Evolutionary conservation across 2,888 invertebrate species (phyloP).

Genomic region (Dryobota labecula): DNA sequence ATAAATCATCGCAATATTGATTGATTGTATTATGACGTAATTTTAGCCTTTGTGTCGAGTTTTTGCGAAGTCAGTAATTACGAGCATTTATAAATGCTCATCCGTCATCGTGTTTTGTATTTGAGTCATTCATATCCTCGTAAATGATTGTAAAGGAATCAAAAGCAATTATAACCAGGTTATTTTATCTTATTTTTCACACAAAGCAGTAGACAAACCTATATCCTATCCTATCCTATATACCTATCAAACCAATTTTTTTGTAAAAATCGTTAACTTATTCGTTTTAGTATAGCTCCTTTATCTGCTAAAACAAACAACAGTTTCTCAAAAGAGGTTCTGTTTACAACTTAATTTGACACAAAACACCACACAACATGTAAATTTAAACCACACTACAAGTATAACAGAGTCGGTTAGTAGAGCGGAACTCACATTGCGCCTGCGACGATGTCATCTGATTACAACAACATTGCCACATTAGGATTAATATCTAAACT

Average conservation of each 20-base stretch:
- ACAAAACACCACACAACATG: constrained; percentile 55
- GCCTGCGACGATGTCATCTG: constrained; percentile 75
- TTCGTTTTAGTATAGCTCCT: background rate
- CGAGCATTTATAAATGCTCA: constrained; percentile 49
- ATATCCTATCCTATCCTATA: too few relatives aligned
- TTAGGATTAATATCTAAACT: constrained; percentile 84
- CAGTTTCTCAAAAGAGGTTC: background rate
- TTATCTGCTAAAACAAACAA: background rate
- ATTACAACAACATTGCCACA: constrained; percentile 77
- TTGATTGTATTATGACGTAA: constrained; percentile 56
- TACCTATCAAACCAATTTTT: too few relatives aligned
- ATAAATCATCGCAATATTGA: constrained; percentile 54
- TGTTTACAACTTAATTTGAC: constrained; percentile 42
- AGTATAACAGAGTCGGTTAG: constrained; percentile 71
- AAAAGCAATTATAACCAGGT: constrained; percentile 20
- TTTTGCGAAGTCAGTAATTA: constrained; percentile 56
- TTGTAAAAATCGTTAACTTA: background rate
- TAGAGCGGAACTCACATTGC: constrained; percentile 82
- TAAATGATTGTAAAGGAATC: constrained; percentile 29
- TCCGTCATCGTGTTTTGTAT: constrained; percentile 48
- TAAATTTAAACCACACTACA: constrained; percentile 64
- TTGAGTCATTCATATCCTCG: constrained; percentile 30
- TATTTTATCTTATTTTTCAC: too few relatives aligned
- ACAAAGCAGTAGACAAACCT: background rate
- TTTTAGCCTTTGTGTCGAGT: constrained; percentile 45